Percentiles rank a stretch among this genome's conserved stretches.
These are phyloP conservation scores for Pitta sordida DNA, from an alignment of 2,113 vertebrate species.

Conservation along the genomic window DNA sequence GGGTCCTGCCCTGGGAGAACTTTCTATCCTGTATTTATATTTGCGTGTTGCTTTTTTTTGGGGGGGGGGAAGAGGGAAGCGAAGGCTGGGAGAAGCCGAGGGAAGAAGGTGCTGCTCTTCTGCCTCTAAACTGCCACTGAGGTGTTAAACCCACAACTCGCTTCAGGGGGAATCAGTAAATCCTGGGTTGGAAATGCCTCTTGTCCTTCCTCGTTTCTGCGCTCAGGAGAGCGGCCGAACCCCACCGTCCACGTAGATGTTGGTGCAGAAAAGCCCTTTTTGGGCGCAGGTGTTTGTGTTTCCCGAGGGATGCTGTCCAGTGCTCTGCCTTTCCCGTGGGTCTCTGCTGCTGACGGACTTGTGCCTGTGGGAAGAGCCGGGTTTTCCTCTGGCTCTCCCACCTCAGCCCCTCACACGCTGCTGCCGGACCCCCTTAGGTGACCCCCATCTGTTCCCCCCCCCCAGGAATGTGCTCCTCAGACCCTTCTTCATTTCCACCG, in stretches of 20 bases:
- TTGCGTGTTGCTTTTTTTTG: background rate
- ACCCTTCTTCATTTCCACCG: slow-evolving; percentile 79
- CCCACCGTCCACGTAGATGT: rapidly evolving
- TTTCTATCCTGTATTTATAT: slow-evolving; percentile 4
- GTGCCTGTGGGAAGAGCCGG: rapidly evolving
- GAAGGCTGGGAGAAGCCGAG: background rate
- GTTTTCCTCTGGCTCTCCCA: rapidly evolving
- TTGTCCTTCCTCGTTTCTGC: background rate
- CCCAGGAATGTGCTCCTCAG: slow-evolving; percentile 79
- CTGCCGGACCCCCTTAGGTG: no score
- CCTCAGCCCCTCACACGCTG: rapidly evolving
- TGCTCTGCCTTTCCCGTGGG: rapidly evolving
- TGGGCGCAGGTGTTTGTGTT: rapidly evolving
- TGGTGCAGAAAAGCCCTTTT: rapidly evolving
- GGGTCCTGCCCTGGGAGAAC: background rate
- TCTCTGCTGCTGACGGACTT: rapidly evolving
- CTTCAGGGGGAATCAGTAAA: background rate
- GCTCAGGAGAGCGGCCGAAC: rapidly evolving
- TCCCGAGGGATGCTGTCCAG: rapidly evolving
- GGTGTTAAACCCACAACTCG: rapidly evolving
- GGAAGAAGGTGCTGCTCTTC: background rate
- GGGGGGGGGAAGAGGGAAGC: background rate
- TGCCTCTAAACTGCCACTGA: background rate
- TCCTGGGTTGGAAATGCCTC: background rate
- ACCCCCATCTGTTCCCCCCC: no score